These are phyloP conservation scores for Argyresthia albistria DNA, from an alignment of 2,888 invertebrate species.

Conservation along the genomic window DNA sequence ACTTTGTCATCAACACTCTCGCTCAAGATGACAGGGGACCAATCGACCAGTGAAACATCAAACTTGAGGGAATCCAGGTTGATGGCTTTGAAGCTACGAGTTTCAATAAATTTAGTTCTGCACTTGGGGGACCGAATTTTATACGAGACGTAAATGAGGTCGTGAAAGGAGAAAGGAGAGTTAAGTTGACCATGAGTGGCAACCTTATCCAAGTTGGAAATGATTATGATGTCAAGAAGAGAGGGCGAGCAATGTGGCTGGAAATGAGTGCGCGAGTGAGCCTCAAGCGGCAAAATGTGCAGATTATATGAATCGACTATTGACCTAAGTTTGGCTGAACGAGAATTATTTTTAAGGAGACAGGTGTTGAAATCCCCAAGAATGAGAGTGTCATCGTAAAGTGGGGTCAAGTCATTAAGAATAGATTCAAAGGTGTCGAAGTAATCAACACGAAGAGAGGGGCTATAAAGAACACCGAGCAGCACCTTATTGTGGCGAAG, in stretches of 20 bases:
- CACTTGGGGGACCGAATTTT: not conserved
- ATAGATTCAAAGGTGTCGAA: conserved; percentile 7
- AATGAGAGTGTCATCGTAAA: conserved; percentile 4
- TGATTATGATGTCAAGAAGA: conserved; percentile 10
- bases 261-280: conserved; percentile 10
- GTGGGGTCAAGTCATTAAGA: not conserved
- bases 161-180: not conserved
- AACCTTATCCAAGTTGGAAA: conserved; percentile 2
- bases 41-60: conserved; percentile 7
- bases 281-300: conserved; percentile 6
- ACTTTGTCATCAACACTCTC: conserved; percentile 9
- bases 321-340: conserved; percentile 3
- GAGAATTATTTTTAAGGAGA: conserved; percentile 4
- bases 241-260: conserved; percentile 1
- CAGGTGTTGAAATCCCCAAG: conserved; percentile 13
- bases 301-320: conserved; percentile 6
- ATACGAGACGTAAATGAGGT: not conserved
- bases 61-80: conserved; percentile 5
- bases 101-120: conserved; percentile 1
- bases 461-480: conserved; percentile 8
- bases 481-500: conserved; percentile 6
- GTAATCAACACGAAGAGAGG: conserved; percentile 5
- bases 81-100: conserved; percentile 8
- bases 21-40: conserved; percentile 2
- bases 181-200: not conserved